Evolutionary conservation across 2,797 vertebrate genomes (phyloP).

Genomic region (Leptatherina wallacei): DNA sequence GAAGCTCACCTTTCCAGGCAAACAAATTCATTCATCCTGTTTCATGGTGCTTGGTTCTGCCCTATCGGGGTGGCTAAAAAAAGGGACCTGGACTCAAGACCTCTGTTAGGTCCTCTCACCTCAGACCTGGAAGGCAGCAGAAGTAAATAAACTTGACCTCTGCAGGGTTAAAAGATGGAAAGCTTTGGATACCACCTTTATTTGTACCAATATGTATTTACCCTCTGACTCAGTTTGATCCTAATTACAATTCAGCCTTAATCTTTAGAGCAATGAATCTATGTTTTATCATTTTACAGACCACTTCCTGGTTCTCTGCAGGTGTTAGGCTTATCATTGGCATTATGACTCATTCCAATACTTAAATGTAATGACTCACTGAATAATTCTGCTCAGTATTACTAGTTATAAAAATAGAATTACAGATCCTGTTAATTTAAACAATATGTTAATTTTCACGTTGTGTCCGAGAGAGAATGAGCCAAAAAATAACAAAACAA

Average conservation of each 20-base stretch:
- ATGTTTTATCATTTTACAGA: neutral
- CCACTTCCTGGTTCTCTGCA: conserved; percentile 23
- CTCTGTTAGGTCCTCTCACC: conserved; percentile 34
- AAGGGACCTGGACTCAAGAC: conserved; percentile 3
- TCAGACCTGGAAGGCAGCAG: conserved; percentile 6
- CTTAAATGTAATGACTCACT: conserved; percentile 29
- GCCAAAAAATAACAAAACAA: neutral
- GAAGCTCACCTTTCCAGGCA: conserved; percentile 83
- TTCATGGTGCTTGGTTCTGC: conserved; percentile 58
- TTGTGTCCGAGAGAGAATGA: neutral
- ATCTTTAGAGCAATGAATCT: neutral
- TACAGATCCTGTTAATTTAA: neutral
- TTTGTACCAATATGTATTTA: neutral
- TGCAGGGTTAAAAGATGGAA: conserved; percentile 14
- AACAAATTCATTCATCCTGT: conserved; percentile 80
- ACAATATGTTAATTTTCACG: neutral
- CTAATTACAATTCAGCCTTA: neutral
- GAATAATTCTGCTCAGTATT: conserved; percentile 14
- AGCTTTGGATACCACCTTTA: neutral
- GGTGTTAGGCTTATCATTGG: neutral
- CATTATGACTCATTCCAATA: conserved; percentile 40
- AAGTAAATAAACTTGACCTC: conserved; percentile 13
- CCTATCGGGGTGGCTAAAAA: conserved; percentile 26
- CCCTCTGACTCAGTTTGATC: neutral
- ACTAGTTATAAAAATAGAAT: neutral